phyloP scores from a whole-genome alignment of 2,797 vertebrate species.

The Bovichtus variegatus region DNA sequence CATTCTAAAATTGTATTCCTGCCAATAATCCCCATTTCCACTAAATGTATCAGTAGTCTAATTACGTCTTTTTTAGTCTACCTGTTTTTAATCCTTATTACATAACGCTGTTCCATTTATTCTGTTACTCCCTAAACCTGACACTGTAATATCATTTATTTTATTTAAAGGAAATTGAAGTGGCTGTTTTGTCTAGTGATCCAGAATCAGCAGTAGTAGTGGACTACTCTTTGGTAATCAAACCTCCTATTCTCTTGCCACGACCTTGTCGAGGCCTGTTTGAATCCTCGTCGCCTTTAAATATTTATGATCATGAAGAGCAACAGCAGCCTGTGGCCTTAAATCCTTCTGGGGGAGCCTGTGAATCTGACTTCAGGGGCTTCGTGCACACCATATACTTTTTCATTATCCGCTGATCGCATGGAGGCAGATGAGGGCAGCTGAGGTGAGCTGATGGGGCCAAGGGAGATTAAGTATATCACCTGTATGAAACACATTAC shows the following conservation, averaged over 20 bases:
- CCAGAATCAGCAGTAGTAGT: neutral
- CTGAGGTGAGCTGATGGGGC: constrained; percentile 1
- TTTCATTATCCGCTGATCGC: constrained; percentile 47
- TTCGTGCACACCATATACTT: neutral
- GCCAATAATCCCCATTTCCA: no score
- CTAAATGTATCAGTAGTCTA: no score
- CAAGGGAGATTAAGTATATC: constrained; percentile 7
- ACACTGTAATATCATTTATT: neutral
- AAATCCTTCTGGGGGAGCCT: constrained; percentile 5
- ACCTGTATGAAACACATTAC: constrained; percentile 1
- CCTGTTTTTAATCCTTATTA: no score
- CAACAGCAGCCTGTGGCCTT: neutral
- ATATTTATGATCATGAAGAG: constrained; percentile 48
- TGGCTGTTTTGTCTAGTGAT: neutral
- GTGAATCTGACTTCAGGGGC: constrained; percentile 34
- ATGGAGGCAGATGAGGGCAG: constrained; percentile 4
- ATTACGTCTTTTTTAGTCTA: no score
- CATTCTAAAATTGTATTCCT: no score
- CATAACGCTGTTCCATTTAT: no score
- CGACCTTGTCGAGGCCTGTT: constrained; percentile 33
- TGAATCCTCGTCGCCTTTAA: neutral
- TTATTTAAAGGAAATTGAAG: neutral
- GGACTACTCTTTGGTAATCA: neutral
- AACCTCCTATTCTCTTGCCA: neutral
- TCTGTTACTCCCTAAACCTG: no score